Base-by-base conservation (phyloP, 2,797 vertebrate genomes). In the Danio albolineatus region DNA sequence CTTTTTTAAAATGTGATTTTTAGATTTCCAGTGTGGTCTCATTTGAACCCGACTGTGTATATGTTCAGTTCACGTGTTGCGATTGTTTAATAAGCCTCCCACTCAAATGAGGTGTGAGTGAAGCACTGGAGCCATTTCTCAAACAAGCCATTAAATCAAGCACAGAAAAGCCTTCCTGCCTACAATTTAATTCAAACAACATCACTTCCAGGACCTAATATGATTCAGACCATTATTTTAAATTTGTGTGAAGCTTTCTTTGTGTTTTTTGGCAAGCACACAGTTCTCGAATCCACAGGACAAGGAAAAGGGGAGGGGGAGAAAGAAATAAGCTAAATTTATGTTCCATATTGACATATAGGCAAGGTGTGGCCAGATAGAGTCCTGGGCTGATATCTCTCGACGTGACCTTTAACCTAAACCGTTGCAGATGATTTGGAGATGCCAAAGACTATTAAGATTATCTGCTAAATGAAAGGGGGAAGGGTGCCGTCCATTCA, bases 401-500 rank as follows among this genome's bases (percentile, higher is more conserved):
- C 14, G 39, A 60, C 5, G 10, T 49, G 66, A 75, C 59, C 79
- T 61, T 79, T 82, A 75, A 79, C 48, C 69, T 39, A 21, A n/a
- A 54, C 62, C 3, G 62, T n/a, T 57, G 54, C 54, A 70, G 17
- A 64, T 56, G 64, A 66, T 67, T 1, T 77, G n/a, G 36, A 59
- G 19, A 21, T n/a, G 65, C 72, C n/a, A 36, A n/a, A 72, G 38
- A 19, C 67, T 60, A 69, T 71, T 79, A 66, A 80, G 75, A 67
- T 79, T 64, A 62, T 73, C 65, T 76, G 49, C 51, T 59, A 43
- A 73, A 79, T 41, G 56, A 82, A 79, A 75, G 69, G 59, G 76
- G 80, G 70, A 19, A 79, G 51, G 80, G 76, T 85, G 85, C 78
- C 80, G 53, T 56, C 46, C 41, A 56, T 76, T 73, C 72, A 81